A percentile compares a stretch with the other conserved stretches of the same genome.
Evolutionary conservation across 2,797 vertebrate species (phyloP).

Genomic region (Sebastes nivosus): DNA sequence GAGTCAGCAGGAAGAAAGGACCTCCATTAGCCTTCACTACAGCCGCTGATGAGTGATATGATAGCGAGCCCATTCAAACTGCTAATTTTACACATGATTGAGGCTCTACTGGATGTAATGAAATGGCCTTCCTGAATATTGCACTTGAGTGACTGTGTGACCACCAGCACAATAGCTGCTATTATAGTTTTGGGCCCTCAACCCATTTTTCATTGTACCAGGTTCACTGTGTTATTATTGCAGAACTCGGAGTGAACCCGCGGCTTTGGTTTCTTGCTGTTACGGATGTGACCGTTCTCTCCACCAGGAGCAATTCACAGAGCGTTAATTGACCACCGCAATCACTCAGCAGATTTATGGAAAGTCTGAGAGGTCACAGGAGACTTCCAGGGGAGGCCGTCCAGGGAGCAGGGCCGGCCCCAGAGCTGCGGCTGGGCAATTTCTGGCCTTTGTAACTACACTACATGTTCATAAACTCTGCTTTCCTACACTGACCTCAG

Average conservation of each 20-base stretch:
- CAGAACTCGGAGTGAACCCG: constrained; percentile 72
- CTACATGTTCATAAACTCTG: constrained; percentile 56
- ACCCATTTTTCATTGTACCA: constrained; percentile 89
- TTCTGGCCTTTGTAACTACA: constrained; percentile 52
- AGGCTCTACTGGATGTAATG: constrained; percentile 95
- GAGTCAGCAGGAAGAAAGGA: constrained; percentile 91
- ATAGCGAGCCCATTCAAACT: constrained; percentile 90
- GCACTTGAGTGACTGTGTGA: constrained; percentile 88
- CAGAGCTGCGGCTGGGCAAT: constrained; percentile 38
- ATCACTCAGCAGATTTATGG: constrained; percentile 79
- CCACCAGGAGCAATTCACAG: constrained; percentile 69
- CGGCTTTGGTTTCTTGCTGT: constrained; percentile 70
- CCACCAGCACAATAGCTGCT: constrained; percentile 90
- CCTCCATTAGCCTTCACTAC: constrained; percentile 87
- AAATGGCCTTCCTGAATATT: constrained; percentile 94
- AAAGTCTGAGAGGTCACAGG: constrained; percentile 68
- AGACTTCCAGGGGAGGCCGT: constrained; percentile 64
- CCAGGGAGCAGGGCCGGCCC: constrained; percentile 50
- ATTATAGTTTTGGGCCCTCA: constrained; percentile 90
- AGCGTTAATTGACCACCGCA: constrained; percentile 80
- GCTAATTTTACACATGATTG: constrained; percentile 96
- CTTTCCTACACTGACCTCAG: constrained; percentile 36
- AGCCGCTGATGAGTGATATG: constrained; percentile 89
- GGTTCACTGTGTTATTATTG: constrained; percentile 81
- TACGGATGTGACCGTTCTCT: constrained; percentile 71